These are phyloP conservation scores for Drosophila kepulauana DNA, from an alignment of 1,140 invertebrate genomes.

Conservation along the genomic window DNA sequence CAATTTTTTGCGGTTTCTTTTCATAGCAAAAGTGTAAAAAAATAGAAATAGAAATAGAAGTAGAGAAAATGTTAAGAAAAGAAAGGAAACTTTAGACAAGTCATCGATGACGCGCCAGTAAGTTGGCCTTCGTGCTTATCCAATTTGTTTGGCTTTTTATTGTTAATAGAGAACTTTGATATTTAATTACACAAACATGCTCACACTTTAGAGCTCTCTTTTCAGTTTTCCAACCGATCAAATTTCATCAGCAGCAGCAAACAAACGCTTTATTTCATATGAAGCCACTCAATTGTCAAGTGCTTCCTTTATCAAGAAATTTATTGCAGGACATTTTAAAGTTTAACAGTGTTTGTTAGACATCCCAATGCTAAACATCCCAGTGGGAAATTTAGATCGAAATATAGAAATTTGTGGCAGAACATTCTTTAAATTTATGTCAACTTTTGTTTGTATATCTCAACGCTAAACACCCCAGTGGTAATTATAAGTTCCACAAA, in stretches of 20 bases:
- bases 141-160: slow-evolving; percentile 57
- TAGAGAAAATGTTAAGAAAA: slow-evolving; percentile 20
- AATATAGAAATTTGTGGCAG: no score
- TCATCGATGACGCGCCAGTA: slow-evolving; percentile 6
- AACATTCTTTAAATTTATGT: background rate
- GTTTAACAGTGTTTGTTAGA: no score
- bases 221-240: slow-evolving; percentile 19
- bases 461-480: background rate
- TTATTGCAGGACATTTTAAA: no score
- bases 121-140: slow-evolving; percentile 43
- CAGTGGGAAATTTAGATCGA: no score
- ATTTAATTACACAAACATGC: slow-evolving; percentile 52
- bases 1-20: slow-evolving; percentile 46
- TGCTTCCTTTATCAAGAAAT: slow-evolving; percentile 36
- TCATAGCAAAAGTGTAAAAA: background rate
- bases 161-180: slow-evolving; percentile 45
- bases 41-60: slow-evolving; percentile 24
- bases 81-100: slow-evolving; percentile 25
- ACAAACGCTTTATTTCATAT: slow-evolving; percentile 14
- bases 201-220: slow-evolving; percentile 6
- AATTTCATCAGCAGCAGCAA: slow-evolving; percentile 43
- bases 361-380: background rate
- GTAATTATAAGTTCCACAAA: no score
- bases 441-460: no score
- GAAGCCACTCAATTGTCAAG: slow-evolving; percentile 46